Evolutionary conservation across 2,888 invertebrate species (phyloP).

Genomic region (Tetheella fluctuosa): DNA sequence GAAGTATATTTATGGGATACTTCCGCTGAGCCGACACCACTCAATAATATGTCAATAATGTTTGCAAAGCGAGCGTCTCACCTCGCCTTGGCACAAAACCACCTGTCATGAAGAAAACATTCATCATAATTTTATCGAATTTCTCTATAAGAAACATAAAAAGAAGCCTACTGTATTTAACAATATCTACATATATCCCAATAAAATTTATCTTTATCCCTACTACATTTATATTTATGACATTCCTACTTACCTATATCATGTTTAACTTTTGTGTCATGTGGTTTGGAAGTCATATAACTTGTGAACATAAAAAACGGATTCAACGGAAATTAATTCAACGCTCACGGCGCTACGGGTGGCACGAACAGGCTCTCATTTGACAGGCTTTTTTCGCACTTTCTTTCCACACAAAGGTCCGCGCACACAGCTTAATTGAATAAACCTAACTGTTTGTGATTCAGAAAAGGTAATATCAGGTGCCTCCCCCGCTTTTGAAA

Average conservation of each 20-base stretch:
- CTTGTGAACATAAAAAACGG: constrained; percentile 11
- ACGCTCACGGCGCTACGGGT: constrained; percentile 18
- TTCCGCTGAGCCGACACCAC: constrained; percentile 57
- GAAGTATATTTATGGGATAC: constrained; percentile 55
- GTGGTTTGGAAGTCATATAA: not conserved
- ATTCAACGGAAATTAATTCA: constrained; percentile 18
- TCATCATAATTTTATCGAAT: constrained; percentile 67
- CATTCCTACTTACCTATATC: too few relatives aligned
- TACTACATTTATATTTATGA: not conserved
- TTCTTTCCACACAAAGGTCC: constrained; percentile 43
- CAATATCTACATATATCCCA: not conserved
- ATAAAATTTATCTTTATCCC: not conserved
- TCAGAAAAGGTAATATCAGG: constrained; percentile 73
- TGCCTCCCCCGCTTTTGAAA: constrained; percentile 73
- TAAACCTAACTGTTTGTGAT: constrained; percentile 72
- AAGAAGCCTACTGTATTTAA: constrained; percentile 23
- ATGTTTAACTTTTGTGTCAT: not conserved
- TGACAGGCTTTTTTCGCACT: constrained; percentile 40
- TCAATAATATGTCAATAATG: constrained; percentile 69
- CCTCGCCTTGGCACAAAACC: constrained; percentile 51
- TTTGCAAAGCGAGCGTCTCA: constrained; percentile 44
- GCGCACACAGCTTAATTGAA: constrained; percentile 65
- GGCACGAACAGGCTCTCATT: constrained; percentile 35
- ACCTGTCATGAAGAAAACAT: constrained; percentile 65
- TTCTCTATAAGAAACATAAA: constrained; percentile 41